Base-by-base conservation (phyloP, 2,797 vertebrate genomes). In the Rhyacichthys aspro region DNA sequence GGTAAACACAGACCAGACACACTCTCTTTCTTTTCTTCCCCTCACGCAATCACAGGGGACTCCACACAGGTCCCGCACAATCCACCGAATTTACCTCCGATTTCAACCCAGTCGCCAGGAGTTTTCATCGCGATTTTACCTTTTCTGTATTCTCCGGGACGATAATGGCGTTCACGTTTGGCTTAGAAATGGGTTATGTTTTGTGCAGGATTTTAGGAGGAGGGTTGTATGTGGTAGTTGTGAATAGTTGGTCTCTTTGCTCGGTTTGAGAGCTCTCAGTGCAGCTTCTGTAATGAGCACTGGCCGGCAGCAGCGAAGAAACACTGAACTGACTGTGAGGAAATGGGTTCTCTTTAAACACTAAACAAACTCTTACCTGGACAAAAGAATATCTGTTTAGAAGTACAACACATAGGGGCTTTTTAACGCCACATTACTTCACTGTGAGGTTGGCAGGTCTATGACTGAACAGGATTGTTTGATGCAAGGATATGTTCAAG, bases 1-100 rank as follows among this genome's bases (percentile, higher is more conserved):
- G 81, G 85, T 85, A 87, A 89, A 88, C 86, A 90, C 82, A 88
- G 85, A 88, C 81, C 84, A 88, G 83, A 86, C 86, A 85, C 75
- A 76, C 76, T 77, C 71, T 62, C 43, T 45, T 28, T 72, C 60
- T 37, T 70, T 47, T 66, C 54, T 16, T 46, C 47, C 45, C 46
- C 41, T 54, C 47, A 60, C 58, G 56, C 68, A 50, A 65, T 60
- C 63, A 56, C 55, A 56, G 45, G 33, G 0, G 32, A 34, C 54
- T 66, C 70, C 59, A 47, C 43, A 54, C 32, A 43, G 43, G 55
- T 36, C 15, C 39, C 9, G 43, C 47, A 5, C 33, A 38, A 43
- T 65, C 59, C 39, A n/a, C 63, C 55, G 58, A 56, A 68, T 76
- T 58, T 62, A 76, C 43, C 59, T 23, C 37, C 17, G 1, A n/a